Conservation (phyloP, 2,797 vertebrate genomes). For the Mormyrops attenuatus region DNA sequence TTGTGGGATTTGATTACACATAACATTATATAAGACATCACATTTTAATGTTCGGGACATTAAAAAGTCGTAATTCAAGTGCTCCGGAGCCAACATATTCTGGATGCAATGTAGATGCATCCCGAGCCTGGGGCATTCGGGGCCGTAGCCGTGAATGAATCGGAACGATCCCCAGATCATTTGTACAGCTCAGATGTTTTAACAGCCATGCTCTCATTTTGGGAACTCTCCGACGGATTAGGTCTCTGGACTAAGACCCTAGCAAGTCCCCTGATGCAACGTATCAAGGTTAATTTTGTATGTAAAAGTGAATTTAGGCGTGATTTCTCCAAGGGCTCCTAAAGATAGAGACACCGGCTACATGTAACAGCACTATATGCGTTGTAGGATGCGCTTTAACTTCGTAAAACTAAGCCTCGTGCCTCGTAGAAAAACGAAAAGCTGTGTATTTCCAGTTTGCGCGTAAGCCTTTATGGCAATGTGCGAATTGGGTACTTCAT, state of each 20-base stretch:
- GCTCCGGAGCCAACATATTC: not conserved
- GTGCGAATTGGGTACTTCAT: not conserved
- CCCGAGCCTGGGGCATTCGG: not conserved
- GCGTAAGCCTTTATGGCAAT: not conserved
- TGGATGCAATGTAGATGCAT: not conserved
- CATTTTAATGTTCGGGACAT: slow-evolving; percentile 5
- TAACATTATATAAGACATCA: not conserved
- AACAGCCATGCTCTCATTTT: not conserved
- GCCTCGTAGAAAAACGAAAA: not conserved
- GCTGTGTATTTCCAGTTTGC: not conserved
- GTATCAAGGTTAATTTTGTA: not conserved
- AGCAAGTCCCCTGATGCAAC: not conserved
- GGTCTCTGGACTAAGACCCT: not conserved
- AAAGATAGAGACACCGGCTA: not conserved
- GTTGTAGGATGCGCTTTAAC: not conserved
- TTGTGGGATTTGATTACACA: not conserved
- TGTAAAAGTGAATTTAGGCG: not conserved
- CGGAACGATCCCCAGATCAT: not conserved
- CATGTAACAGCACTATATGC: not conserved
- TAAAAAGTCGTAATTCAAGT: slow-evolving; percentile 7
- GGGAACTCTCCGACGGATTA: not conserved
- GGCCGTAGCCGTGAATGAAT: not conserved
- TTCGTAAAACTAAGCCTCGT: not conserved
- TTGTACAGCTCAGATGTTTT: not conserved
- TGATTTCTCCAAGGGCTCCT: not conserved